Percentiles rank a stretch among this genome's conserved stretches.
These are phyloP conservation scores for Campylomormyrus numenius DNA, from an alignment of 2,113 vertebrate genomes.

Conservation along the genomic window DNA sequence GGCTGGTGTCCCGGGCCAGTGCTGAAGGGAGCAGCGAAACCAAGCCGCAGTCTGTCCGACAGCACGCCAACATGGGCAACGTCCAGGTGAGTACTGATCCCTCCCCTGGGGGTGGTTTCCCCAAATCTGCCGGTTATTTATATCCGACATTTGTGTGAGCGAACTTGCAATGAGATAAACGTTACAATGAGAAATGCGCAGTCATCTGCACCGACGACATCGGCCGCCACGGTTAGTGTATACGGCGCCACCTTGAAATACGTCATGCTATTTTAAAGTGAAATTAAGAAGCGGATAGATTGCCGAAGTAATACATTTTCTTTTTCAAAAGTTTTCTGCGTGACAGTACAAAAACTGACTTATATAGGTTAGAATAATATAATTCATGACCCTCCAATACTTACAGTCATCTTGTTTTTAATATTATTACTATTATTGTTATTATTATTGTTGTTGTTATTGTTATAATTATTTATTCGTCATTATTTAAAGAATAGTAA, in stretches of 20 bases:
- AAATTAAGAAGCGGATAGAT: background rate
- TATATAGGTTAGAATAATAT: background rate
- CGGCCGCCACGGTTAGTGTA: background rate
- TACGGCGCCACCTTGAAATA: background rate
- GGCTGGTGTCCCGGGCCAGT: background rate
- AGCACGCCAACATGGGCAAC: conserved; percentile 1
- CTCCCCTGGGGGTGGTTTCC: background rate
- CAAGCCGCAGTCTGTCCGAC: background rate
- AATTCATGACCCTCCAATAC: background rate
- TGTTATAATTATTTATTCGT: background rate
- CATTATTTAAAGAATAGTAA: background rate
- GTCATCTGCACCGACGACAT: background rate
- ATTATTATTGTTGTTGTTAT: background rate
- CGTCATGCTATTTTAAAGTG: background rate
- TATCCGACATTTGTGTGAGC: background rate
- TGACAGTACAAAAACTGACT: background rate
- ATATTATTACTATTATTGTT: background rate
- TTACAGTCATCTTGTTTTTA: background rate
- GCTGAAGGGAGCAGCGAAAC: background rate
- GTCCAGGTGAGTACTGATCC: background rate
- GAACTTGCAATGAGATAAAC: background rate
- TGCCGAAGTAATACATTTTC: background rate
- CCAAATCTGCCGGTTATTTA: background rate
- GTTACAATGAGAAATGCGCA: conserved; percentile 1
- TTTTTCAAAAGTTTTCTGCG: background rate